Evolutionary conservation across 2,888 invertebrate species (phyloP), one percentile per base, ranked within the genome.

Genomic region (Phortica okadai): DNA sequence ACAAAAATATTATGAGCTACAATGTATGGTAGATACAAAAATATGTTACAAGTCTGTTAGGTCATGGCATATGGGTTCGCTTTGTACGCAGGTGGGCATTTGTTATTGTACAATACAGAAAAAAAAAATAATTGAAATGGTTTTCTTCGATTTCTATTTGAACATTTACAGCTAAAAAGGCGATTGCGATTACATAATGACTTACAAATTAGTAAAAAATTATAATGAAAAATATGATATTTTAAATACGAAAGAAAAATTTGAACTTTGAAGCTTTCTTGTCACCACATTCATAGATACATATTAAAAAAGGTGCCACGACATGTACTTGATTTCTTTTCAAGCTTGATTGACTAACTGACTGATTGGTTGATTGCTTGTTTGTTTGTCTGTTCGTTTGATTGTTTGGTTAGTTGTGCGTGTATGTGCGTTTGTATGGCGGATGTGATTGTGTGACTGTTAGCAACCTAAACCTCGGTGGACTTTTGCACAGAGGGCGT

Each of bases 401-500:
- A 3, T 8, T 45, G 70, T n/a, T 21, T 73, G 58, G 58, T 59
- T 44, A 59, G 50, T n/a, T 74, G 70, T 59, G 33, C 33, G 59
- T 82, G 73, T 69, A 66, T 56, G 59, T 77, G 66, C 74, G 56
- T 56, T 72, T 14, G 33, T 5, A 70, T 45, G 69, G n/a, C 8
- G 16, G 7, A 62, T 62, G 62, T 62, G 33, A 33, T 33, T 50
- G 33, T 74, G 21, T 62, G 54, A 69, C 45, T 76, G 58, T 89
- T 90, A 92, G 77, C 14, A 14, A 14, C 50, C 50, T 62, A 62
- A 62, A 92, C 92, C 85, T 92, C 92, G 6, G 92, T 92, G 75
- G 92, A 92, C 81, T 87, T 90, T 81, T 89, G 90, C 77, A 87
- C 83, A 45, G 89, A 89, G 59, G 91, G 91, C 44, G 90, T 91